Evolutionary conservation across 2,797 vertebrate genomes (phyloP), one percentile per base, ranked within the genome.

Genomic region (Chelon labrosus): DNA sequence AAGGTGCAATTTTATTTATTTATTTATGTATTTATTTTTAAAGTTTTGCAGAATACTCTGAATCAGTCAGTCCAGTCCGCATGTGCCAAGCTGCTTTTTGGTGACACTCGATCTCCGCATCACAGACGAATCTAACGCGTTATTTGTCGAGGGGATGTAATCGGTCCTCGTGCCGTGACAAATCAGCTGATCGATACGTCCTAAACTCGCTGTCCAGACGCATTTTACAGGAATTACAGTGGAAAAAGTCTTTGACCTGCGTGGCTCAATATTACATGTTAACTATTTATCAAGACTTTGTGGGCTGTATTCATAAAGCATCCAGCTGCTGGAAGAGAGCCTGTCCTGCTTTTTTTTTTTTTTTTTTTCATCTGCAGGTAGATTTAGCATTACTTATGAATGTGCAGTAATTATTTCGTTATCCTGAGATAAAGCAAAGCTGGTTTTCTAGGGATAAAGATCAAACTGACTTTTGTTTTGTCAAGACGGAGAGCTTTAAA

Each of bases 241-340:
- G 44, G 19, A 22, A 50, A 20, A 4, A 10, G 31, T 50, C 3
- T 19, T 50, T 19, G 44, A 46, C 49, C 46, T 5, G 38, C 27
- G 41, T 37, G 59, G 57, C 62, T 72, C 64, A 31, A 42, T 67
- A 22, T 38, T 9, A 17, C 35, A 68, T 55, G 50, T 50, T 14
- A 55, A 55, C 20, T 5, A 52, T 76, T 63, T 75, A 59, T 73
- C 12, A 35, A 63, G 52, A 60, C 54, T 57, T 7, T 0, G 52
- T 0, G 19, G 75, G 85, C 70, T 84, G 86, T 64, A 42, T 79
- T 86, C 85, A 85, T 75, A 63, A 82, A 41, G 56, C 69, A 16
- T 50, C 59, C 11, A 44, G 35, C 65, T 44, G 49, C 67, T 65
- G 54, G 19, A 42, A 35, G 41, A 35, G 25, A 14, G 46, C 10